Evolutionary conservation across 2,888 invertebrate species (phyloP).

Genomic region (Melanotus villosus): DNA sequence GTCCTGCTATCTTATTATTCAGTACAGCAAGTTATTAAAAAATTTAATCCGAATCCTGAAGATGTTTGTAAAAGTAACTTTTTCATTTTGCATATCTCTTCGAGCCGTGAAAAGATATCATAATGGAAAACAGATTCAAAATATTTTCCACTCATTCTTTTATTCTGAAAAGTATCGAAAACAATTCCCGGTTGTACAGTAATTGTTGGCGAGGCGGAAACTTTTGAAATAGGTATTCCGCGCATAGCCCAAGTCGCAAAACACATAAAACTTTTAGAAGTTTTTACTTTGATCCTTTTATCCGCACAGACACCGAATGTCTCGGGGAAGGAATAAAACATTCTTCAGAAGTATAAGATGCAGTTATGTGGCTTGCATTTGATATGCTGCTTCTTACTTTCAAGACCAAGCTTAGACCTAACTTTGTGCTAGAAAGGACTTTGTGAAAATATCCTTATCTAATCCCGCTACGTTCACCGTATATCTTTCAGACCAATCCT

Average conservation of each 20-base stretch:
- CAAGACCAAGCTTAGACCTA: conserved; percentile 15
- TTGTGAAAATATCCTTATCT: conserved; percentile 4
- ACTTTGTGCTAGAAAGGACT: conserved; percentile 20
- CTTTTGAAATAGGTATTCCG: conserved; percentile 45
- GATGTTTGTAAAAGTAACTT: conserved; percentile 22
- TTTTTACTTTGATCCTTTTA: conserved; percentile 60
- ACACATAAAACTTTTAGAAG: conserved; percentile 53
- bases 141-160: conserved; percentile 34
- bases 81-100: conserved; percentile 17
- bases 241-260: conserved; percentile 50
- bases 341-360: conserved; percentile 52
- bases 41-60: conserved; percentile 21
- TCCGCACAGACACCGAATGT: conserved; percentile 55
- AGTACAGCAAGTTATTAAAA: conserved; percentile 25
- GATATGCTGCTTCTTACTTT: conserved; percentile 45
- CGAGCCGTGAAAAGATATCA: conserved; percentile 18
- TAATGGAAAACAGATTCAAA: conserved; percentile 30
- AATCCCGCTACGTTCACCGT: background rate
- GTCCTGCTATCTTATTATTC: conserved; percentile 15
- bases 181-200: conserved; percentile 44
- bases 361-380: conserved; percentile 54
- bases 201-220: conserved; percentile 43
- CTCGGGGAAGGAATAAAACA: conserved; percentile 55
- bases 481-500: too few relatives aligned
- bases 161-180: conserved; percentile 41